Base-by-base conservation (phyloP, 2,113 vertebrate genomes). In the Oophaga pumilio region DNA sequence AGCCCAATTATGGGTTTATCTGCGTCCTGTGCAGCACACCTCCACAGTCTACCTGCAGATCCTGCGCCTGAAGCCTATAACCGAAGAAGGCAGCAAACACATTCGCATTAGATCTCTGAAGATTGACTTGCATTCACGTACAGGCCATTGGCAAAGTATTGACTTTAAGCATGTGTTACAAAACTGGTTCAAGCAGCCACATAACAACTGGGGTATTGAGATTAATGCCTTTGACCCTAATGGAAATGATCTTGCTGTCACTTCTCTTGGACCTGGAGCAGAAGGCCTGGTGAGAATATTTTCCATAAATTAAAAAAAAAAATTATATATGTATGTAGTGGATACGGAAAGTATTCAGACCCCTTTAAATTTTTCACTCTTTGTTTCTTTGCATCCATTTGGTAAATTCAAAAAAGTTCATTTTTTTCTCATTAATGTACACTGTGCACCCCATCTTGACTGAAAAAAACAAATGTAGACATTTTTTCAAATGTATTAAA, bases 151-250 rank as follows among this genome's bases (percentile, higher is more conserved):
- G 98, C 97, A 99, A 94, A 99, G 98, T 92, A 99, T 99, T 90
- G 98, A 99, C 95, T 99, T 99, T 95, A 99, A 99, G 92, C 97
- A 98, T 82, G 97, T 99, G 79, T 94, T 99, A 92, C 98, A 99
- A 94, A 99, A 99, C 94, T 99, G 98, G 98, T 99, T 99, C 94
- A 98, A 98, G 92, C 98, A 99, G 92, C 98, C 98, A 0, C 97
- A 99, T 91, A 99, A 97, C 95, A 99, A 99, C 91, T 99, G 97
- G 98, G 98, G 98, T 85, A 98, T 99, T 88, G 97, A 99, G 94
- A 99, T 99, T 96, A 99, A 98, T 89, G 97, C 97, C 92, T 98
- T 98, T 86, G 97, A 99, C 64, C 97, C 97, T 92, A 98, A 95
- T 85, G 98, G 97, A 93, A 98, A 98, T 89, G 97, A 98, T 92